Evolutionary conservation across 1,140 invertebrate genomes (phyloP).

Genomic region (Xylocopa sonorina): DNA sequence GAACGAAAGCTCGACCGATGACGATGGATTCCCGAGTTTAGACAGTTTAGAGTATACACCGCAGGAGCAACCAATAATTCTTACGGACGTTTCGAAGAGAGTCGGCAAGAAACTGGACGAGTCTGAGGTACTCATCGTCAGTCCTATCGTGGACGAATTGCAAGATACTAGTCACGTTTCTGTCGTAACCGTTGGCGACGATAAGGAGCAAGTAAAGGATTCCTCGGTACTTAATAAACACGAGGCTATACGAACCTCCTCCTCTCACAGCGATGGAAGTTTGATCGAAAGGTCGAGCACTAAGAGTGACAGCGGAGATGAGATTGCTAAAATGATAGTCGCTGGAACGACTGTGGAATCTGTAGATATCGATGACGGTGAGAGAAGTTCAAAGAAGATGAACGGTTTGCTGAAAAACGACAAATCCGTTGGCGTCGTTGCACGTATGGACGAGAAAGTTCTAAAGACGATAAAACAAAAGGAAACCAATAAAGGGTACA

Average conservation of each 20-base stretch:
- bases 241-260: slow-evolving; percentile 69
- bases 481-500: slow-evolving; percentile 55
- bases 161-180: slow-evolving; percentile 93
- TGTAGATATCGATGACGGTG: slow-evolving; percentile 72
- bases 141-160: slow-evolving; percentile 82
- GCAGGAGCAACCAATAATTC: slow-evolving; percentile 81
- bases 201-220: slow-evolving; percentile 88
- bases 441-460: slow-evolving; percentile 33
- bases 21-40: slow-evolving; percentile 87
- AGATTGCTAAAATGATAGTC: slow-evolving; percentile 74
- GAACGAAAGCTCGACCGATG: slow-evolving; percentile 87
- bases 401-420: slow-evolving; percentile 72
- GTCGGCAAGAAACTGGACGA: slow-evolving; percentile 87
- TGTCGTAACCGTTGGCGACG: slow-evolving; percentile 93
- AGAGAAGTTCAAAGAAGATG: slow-evolving; percentile 73
- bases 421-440: slow-evolving; percentile 20
- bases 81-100: slow-evolving; percentile 76
- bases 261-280: slow-evolving; percentile 68
- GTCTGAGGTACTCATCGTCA: slow-evolving; percentile 90
- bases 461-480: slow-evolving; percentile 52
- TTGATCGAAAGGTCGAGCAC: slow-evolving; percentile 63
- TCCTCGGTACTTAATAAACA: slow-evolving; percentile 81
- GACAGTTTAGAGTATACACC: slow-evolving; percentile 88
- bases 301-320: slow-evolving; percentile 75
- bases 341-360: slow-evolving; percentile 76